A percentile compares a stretch with the other conserved stretches of the same genome.
These are phyloP conservation scores for Sebastes miniatus DNA, from an alignment of 2,797 vertebrate species.

Conservation along the genomic window DNA sequence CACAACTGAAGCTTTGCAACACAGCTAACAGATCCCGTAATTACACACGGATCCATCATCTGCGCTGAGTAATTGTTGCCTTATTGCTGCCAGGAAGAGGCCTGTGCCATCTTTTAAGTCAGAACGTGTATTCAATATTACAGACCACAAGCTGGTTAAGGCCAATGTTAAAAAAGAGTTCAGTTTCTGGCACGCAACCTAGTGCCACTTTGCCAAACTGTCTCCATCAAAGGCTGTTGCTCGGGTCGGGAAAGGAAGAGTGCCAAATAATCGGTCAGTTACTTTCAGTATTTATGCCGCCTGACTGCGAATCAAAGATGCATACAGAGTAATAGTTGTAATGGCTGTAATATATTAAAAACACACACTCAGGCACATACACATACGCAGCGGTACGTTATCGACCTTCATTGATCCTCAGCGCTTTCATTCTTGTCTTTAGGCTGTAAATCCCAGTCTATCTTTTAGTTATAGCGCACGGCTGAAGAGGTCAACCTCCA, in stretches of 20 bases:
- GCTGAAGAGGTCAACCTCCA: constrained; percentile 49
- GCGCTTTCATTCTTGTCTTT: constrained; percentile 53
- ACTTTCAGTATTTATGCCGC: constrained; percentile 51
- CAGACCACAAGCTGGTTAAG: constrained; percentile 45
- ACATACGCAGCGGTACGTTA: constrained; percentile 30
- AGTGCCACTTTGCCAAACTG: constrained; percentile 47
- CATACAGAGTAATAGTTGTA: constrained; percentile 55
- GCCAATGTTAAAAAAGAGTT: constrained; percentile 40
- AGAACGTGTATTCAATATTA: constrained; percentile 28
- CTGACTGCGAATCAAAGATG: constrained; percentile 39
- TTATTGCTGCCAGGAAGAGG: constrained; percentile 48
- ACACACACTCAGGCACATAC: constrained; percentile 22
- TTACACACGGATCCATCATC: constrained; percentile 41
- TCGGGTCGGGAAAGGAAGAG: constrained; percentile 28
- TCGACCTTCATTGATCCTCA: constrained; percentile 64
- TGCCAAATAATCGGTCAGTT: constrained; percentile 59
- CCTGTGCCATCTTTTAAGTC: constrained; percentile 37
- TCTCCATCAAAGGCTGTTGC: constrained; percentile 56
- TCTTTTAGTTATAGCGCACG: constrained; percentile 47
- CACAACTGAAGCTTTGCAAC: constrained; percentile 27
- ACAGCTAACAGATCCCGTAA: constrained; percentile 41
- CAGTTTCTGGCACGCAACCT: constrained; percentile 36
- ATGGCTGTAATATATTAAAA: constrained; percentile 64
- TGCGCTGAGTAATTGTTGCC: constrained; percentile 51
- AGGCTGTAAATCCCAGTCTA: constrained; percentile 54